Evolutionary conservation across 1,140 invertebrate genomes (phyloP).

Genomic region (Scaptodrosophila lebanonensis): DNA sequence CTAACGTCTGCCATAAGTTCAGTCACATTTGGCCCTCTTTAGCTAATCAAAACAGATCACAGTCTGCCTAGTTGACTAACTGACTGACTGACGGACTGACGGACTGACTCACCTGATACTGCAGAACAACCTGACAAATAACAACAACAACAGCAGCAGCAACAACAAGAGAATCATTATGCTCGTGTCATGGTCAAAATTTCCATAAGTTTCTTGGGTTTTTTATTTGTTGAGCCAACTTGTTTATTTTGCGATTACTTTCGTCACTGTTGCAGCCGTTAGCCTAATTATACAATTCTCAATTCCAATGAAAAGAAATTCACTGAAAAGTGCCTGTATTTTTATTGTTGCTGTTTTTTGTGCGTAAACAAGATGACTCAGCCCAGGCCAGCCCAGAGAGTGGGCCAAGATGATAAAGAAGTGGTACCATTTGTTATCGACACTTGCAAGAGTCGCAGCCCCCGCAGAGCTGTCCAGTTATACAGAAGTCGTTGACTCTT

Average conservation of each 20-base stretch:
- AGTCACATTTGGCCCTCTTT: slow-evolving; percentile 58
- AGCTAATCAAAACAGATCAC: slow-evolving; percentile 62
- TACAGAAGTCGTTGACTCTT: slow-evolving; percentile 68
- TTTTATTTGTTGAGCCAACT: slow-evolving; percentile 20
- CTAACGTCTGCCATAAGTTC: slow-evolving; percentile 42
- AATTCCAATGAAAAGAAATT: slow-evolving; percentile 71
- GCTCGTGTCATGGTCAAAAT: slow-evolving; percentile 65
- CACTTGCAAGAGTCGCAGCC: slow-evolving; percentile 25
- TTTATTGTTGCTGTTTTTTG: slow-evolving; percentile 7
- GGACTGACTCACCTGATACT: too few relatives aligned
- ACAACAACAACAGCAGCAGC: background rate
- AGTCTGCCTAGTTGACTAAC: slow-evolving; percentile 55
- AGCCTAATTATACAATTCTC: slow-evolving; percentile 64
- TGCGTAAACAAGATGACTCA: slow-evolving; percentile 8
- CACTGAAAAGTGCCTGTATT: slow-evolving; percentile 36
- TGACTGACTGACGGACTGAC: slow-evolving; percentile 6
- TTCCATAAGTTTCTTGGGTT: slow-evolving; percentile 44
- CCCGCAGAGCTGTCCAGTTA: background rate
- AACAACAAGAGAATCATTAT: slow-evolving; percentile 22
- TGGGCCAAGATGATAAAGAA: slow-evolving; percentile 3
- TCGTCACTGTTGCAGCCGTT: slow-evolving; percentile 56
- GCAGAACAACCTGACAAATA: too few relatives aligned
- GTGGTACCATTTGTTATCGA: slow-evolving; percentile 13
- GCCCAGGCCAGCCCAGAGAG: background rate
- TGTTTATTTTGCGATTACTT: slow-evolving; percentile 51